Evolutionary conservation across 2,797 vertebrate species (phyloP), one percentile per base, ranked within the genome.

Genomic region (Gambelia wislizenii): DNA sequence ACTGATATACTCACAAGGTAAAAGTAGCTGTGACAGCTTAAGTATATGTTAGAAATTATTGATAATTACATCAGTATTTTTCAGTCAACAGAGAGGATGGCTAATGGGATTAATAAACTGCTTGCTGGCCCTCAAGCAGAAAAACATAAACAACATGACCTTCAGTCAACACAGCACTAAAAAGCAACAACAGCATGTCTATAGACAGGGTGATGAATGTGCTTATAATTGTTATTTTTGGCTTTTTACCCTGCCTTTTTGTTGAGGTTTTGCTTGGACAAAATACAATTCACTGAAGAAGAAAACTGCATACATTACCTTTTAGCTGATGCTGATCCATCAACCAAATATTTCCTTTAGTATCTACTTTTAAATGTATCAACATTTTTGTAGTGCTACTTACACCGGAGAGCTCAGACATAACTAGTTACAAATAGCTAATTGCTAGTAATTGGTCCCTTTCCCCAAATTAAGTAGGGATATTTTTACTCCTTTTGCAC

Each of bases 21-120:
- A 94, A 79, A 93, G 87, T 85, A 92, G 90, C 64, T 89, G 83
- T 93, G 87, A 94, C 95, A 96, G 49, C 78, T 95, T 96, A 92
- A 96, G 92, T 95, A 93, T 88, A 93, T 74, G 89, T 80, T 90
- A 93, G 79, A 75, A 94, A 93, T 16, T 91, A 90, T 27, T 93
- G 93, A 89, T 93, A 90, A 94, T 94, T 94, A 94, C 84, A 93
- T 92, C 90, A 91, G 89, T 93, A 90, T 75, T 93, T 92, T 70
- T 87, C 89, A 90, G 91, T 67, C 56, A 92, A 83, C 81, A 90
- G 87, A 95, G 87, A 93, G 88, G 90, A 92, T 83, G n/a, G 81
- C 89, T 96, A 95, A 95, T 92, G 93, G 83, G 92, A 92, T 94
- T 95, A 93, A 93, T 92, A 83, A 93, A 94, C 95, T 59, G 18